Conservation (phyloP, 1,140 invertebrate species). For the Lordiphosa stackelbergi region DNA sequence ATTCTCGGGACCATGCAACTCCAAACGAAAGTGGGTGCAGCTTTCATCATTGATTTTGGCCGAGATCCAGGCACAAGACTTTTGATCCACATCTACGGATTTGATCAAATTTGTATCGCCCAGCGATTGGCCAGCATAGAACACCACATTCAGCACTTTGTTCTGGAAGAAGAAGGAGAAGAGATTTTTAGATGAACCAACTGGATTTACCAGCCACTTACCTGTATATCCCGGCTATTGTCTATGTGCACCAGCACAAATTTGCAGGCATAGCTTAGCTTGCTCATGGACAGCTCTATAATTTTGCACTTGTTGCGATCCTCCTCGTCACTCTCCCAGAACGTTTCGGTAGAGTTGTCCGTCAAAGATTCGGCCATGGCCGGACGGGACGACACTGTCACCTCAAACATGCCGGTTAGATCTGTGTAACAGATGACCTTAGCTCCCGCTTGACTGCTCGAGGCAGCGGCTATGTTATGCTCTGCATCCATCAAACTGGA, state of each 20-base stretch:
- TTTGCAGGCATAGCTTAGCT: conserved; percentile 76
- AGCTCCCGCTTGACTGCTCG: conserved; percentile 46
- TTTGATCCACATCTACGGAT: conserved; percentile 89
- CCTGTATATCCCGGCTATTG: conserved; percentile 92
- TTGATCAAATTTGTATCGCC: conserved; percentile 90
- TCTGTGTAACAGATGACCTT: conserved; percentile 61
- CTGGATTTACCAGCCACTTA: conserved; percentile 77
- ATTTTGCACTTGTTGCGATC: conserved; percentile 93
- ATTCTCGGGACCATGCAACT: conserved; percentile 94
- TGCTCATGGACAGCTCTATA: conserved; percentile 80
- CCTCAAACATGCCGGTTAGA: conserved; percentile 70
- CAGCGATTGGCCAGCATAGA: conserved; percentile 87
- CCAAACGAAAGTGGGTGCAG: conserved; percentile 82
- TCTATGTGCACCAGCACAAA: conserved; percentile 92
- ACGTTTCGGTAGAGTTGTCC: conserved; percentile 97
- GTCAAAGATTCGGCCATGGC: conserved; percentile 95
- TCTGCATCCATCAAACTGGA: conserved; percentile 56
- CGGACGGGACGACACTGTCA: conserved; percentile 92
- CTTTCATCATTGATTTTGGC: conserved; percentile 82
- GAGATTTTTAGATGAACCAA: neutral
- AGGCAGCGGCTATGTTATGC: conserved; percentile 38
- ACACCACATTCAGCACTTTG: conserved; percentile 90
- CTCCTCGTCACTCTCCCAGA: conserved; percentile 99
- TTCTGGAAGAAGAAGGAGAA: conserved; percentile 80
- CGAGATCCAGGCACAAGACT: conserved; percentile 89